Base-by-base conservation (phyloP, 2,113 vertebrate genomes). In the Prunella fulvescens region DNA sequence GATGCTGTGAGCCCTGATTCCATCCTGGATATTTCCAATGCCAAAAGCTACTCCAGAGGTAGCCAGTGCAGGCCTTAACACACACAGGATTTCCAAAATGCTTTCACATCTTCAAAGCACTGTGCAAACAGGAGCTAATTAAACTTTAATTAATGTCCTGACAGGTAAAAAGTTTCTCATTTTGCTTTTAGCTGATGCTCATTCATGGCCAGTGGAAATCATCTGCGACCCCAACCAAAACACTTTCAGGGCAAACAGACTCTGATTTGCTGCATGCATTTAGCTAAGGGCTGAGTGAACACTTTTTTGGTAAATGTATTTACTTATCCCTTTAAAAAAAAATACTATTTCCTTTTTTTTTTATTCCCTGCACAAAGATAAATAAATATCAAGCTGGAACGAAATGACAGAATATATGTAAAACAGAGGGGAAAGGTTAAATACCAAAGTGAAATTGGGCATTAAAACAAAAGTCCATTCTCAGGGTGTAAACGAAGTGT, bases 401-500 rank as follows among this genome's bases (percentile, higher is more conserved):
- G 47, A 69, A 95, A 94, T 92, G 91, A 96, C 26, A 91, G 89
- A 93, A 95, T 90, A 80, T 94, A 95, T 81, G 81, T 86, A 82
- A 94, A 94, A 37, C 78, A 33, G 79, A 92, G 58, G 90, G 96
- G 95, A 96, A 97, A 97, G 96, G 96, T 92, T 91, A 89, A 91
- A 97, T 95, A 94, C 95, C 40, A 10, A 92, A 96, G 95, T 84
- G 82, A 73, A 95, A 95, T 33, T 80, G 91, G 95, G 88, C 94
- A 95, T 78, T 96, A 71, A 92, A 96, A 97, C 90, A 95, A 95
- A 97, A 92, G 92, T 91, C 73, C 85, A 57, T 96, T 96, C 93
- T 95, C 50, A 6, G 81, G 60, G 81, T 91, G 83, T 86, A 96
- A 95, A 88, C 88, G 73, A 96, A 95, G 96, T 93, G 92, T 92